phyloP scores from a whole-genome alignment of 2,888 invertebrate genomes.

The Parthenolecanium corni region DNA sequence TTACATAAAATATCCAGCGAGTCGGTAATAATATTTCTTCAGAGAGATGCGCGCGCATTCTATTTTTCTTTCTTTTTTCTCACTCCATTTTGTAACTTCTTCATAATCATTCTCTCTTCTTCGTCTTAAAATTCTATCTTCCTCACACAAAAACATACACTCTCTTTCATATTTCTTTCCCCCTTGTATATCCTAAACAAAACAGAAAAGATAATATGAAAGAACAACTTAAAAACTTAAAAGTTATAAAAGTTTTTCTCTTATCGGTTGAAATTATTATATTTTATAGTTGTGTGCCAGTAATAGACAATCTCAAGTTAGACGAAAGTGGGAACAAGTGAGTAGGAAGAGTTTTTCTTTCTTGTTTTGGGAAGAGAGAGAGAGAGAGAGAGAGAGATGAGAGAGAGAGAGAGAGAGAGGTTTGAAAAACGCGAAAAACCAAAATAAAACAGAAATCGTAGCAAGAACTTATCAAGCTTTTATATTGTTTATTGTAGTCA shows the following conservation, averaged over 20 bases:
- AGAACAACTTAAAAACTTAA: constrained; percentile 16
- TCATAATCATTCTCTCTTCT: neutral
- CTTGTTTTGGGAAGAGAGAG: neutral
- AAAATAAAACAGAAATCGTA: neutral
- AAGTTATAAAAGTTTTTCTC: constrained; percentile 27
- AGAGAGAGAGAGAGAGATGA: neutral
- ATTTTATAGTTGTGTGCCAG: constrained; percentile 18
- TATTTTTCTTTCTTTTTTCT: neutral
- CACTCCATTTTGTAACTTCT: neutral
- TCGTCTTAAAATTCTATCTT: neutral
- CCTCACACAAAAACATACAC: no score
- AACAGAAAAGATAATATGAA: constrained; percentile 23
- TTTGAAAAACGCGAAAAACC: no score
- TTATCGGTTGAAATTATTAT: constrained; percentile 28
- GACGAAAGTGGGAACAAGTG: constrained; percentile 3
- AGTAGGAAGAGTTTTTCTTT: no score
- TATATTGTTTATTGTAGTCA: neutral
- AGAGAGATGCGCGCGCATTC: constrained; percentile 16
- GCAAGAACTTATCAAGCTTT: neutral
- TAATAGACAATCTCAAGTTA: constrained; percentile 20
- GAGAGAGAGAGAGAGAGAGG: no score
- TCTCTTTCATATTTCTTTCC: no score
- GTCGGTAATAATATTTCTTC: constrained; percentile 21
- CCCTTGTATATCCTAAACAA: neutral
- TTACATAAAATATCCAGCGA: constrained; percentile 25